phyloP scores from a whole-genome alignment of 53 echinoderm and acorn worm genomes.

The Stichopus horrens region DNA sequence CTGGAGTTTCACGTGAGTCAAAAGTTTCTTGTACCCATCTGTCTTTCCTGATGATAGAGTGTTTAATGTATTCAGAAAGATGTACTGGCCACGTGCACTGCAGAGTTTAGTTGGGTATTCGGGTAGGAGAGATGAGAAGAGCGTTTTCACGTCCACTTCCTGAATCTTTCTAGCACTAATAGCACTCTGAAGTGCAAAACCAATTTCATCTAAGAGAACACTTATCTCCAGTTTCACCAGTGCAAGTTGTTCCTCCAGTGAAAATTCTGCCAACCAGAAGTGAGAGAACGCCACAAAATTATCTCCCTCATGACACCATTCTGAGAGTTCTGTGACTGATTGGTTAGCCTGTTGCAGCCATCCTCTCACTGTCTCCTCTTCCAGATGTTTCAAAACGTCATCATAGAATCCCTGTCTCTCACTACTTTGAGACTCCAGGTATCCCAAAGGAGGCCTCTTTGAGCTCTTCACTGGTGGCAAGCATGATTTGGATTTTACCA shows the following conservation, averaged over 20 bases:
- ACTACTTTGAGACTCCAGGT: constrained; percentile 13
- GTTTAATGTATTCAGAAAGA: constrained; percentile 85
- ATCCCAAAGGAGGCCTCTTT: constrained; percentile 67
- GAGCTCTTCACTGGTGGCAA: constrained; percentile 50
- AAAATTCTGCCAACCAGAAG: constrained; percentile 87
- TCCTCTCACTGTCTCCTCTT: constrained; percentile 53
- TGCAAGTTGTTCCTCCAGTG: constrained; percentile 73
- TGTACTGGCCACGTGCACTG: constrained; percentile 70
- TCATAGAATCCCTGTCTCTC: constrained; percentile 74
- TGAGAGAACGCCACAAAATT: constrained; percentile 90
- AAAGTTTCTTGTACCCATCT: constrained; percentile 72
- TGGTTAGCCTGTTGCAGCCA: constrained; percentile 79
- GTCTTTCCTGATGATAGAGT: constrained; percentile 86
- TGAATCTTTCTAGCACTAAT: constrained; percentile 56
- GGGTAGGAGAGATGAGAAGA: constrained; percentile 69
- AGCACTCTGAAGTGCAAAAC: constrained; percentile 68
- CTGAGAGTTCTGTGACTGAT: constrained; percentile 68
- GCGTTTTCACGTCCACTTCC: constrained; percentile 57
- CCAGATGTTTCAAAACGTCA: constrained; percentile 63
- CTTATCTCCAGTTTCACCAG: constrained; percentile 82
- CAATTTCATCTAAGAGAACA: constrained; percentile 84
- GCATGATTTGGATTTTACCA: constrained; percentile 51
- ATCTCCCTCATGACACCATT: constrained; percentile 69
- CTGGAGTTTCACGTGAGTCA: constrained; percentile 74
- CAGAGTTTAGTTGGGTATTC: constrained; percentile 81